These are phyloP conservation scores for Eupeodes luniger DNA, from an alignment of 2,888 invertebrate genomes.

Conservation along the genomic window DNA sequence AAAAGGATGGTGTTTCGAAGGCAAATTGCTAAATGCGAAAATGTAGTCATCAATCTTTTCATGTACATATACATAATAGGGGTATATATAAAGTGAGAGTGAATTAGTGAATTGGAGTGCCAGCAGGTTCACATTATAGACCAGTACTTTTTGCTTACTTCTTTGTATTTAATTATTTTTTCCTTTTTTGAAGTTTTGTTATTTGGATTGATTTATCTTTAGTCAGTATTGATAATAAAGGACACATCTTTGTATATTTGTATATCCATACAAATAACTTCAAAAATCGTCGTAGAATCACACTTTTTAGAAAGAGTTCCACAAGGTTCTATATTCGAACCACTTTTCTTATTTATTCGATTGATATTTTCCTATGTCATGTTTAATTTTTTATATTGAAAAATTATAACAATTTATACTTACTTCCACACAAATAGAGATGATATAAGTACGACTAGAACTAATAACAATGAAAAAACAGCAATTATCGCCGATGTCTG, in stretches of 20 bases:
- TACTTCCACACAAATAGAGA: slow-evolving; percentile 95
- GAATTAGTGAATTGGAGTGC: slow-evolving; percentile 39
- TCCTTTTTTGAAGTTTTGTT: not conserved
- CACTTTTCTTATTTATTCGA: not conserved
- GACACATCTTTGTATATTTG: not conserved
- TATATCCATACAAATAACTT: not conserved
- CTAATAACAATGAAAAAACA: slow-evolving; percentile 91
- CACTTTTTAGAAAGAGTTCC: not conserved
- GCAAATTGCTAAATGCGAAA: slow-evolving; percentile 61
- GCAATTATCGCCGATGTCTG: slow-evolving; percentile 94
- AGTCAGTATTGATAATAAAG: not conserved
- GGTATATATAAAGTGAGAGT: slow-evolving; percentile 26
- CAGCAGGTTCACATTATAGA: slow-evolving; percentile 20
- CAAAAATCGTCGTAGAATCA: not conserved
- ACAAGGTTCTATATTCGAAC: too few relatives aligned
- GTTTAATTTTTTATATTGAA: too few relatives aligned
- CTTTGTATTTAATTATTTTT: not conserved
- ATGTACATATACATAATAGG: not conserved
- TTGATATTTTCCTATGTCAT: too few relatives aligned
- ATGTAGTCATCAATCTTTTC: slow-evolving; percentile 65
- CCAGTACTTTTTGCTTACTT: slow-evolving; percentile 9
- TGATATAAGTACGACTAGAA: slow-evolving; percentile 91
- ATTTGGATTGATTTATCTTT: slow-evolving; percentile 6
- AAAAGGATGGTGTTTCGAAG: slow-evolving; percentile 61
- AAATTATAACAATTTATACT: slow-evolving; percentile 84